Evolutionary conservation across 2,113 vertebrate genomes (phyloP).

Genomic region (Tyrannus savana): DNA sequence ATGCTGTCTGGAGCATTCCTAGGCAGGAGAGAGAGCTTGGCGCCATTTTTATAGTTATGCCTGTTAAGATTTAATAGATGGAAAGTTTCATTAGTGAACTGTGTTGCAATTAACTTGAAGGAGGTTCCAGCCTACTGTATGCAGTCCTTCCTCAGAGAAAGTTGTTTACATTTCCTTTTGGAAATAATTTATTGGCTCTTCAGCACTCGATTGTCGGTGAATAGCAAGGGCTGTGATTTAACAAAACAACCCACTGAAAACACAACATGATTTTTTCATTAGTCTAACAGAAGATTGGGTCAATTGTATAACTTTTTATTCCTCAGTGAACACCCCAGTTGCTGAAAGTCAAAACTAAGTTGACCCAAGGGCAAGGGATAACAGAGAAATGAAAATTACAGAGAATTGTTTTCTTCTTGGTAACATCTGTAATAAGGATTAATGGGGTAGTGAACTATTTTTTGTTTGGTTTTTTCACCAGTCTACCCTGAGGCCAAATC

Average conservation of each 20-base stretch:
- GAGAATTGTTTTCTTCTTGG: slow-evolving; percentile 6
- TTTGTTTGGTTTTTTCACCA: background rate
- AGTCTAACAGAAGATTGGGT: background rate
- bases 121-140: slow-evolving; percentile 78
- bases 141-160: slow-evolving; percentile 69
- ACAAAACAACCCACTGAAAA: background rate
- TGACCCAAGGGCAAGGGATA: background rate
- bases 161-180: slow-evolving; percentile 73
- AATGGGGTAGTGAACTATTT: background rate
- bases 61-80: slow-evolving; percentile 83
- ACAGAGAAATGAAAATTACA: slow-evolving; percentile 29
- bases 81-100: slow-evolving; percentile 84
- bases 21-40: slow-evolving; percentile 73
- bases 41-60: slow-evolving; percentile 85
- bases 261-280: slow-evolving; percentile 41
- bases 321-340: background rate
- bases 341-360: background rate
- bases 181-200: slow-evolving; percentile 71
- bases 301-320: background rate
- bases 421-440: slow-evolving; percentile 39
- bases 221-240: slow-evolving; percentile 14
- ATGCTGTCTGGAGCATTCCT: slow-evolving; percentile 75
- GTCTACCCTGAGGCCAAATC: background rate
- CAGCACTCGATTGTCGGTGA: slow-evolving; percentile 60
- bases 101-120: slow-evolving; percentile 83